A percentile compares a stretch with the other conserved stretches of the same genome.
Evolutionary conservation across 2,113 vertebrate genomes (phyloP).

Genomic region (Anarhynchus alexandrinus): DNA sequence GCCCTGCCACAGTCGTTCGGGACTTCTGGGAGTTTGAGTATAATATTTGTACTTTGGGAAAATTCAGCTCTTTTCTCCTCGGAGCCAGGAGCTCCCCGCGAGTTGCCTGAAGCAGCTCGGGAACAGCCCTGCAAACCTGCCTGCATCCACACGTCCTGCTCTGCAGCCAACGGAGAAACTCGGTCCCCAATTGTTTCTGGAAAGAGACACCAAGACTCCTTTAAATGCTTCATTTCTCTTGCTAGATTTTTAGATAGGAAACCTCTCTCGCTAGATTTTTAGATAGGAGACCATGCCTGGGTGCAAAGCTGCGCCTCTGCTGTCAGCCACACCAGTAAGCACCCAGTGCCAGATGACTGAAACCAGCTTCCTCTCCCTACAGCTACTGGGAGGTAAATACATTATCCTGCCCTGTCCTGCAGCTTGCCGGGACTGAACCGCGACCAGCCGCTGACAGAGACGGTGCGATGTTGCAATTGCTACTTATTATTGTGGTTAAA

Average conservation of each 20-base stretch:
- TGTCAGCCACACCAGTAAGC: neutral
- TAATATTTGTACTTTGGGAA: neutral
- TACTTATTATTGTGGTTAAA: conserved; percentile 23
- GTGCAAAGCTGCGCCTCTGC: neutral
- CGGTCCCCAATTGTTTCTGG: neutral
- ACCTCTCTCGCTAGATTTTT: neutral
- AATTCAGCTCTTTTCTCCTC: neutral
- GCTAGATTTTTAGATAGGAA: neutral
- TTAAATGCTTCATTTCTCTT: neutral
- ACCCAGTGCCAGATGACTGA: neutral
- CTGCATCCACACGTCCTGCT: neutral
- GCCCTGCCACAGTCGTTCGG: too few species aligned
- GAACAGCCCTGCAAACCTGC: neutral
- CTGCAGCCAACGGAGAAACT: neutral
- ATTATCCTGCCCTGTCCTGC: neutral
- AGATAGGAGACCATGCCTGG: neutral
- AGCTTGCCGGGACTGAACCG: neutral
- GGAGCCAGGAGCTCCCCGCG: neutral
- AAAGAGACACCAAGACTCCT: neutral
- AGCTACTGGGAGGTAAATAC: neutral
- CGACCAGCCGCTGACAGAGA: neutral
- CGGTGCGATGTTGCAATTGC: neutral
- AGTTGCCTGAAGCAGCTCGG: neutral
- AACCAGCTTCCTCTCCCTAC: neutral
- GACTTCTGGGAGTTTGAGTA: neutral